Percentiles rank a stretch among this genome's conserved stretches.
phyloP scores from a whole-genome alignment of 2,888 invertebrate species.

The Masnerella sp. region DNA sequence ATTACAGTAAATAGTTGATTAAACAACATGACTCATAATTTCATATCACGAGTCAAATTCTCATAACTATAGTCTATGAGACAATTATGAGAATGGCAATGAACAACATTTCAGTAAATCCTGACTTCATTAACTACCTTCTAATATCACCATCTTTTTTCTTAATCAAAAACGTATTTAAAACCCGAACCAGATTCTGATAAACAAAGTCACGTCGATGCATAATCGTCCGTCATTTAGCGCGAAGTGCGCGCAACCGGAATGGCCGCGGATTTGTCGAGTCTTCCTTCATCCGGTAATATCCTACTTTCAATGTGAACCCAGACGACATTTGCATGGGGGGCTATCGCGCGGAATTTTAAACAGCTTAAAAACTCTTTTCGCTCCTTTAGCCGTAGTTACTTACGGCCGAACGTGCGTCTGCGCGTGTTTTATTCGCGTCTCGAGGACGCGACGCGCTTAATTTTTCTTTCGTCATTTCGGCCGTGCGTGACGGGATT shows the following conservation, averaged over 20 bases:
- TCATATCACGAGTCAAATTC: too few relatives aligned
- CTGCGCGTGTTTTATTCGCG: constrained; percentile 39
- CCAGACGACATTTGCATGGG: constrained; percentile 49
- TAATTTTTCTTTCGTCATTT: constrained; percentile 52
- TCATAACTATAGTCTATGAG: too few relatives aligned
- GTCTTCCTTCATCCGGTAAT: constrained; percentile 42
- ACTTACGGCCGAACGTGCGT: constrained; percentile 51
- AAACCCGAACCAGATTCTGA: too few relatives aligned
- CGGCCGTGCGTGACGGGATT: constrained; percentile 53
- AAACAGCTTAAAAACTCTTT: constrained; percentile 58
- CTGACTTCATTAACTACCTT: too few relatives aligned
- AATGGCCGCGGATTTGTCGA: constrained; percentile 47
- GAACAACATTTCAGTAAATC: too few relatives aligned
- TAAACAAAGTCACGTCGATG: background rate
- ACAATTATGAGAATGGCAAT: too few relatives aligned
- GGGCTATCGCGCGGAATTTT: constrained; percentile 51
- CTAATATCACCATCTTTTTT: too few relatives aligned
- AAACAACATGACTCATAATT: too few relatives aligned
- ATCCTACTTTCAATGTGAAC: constrained; percentile 51
- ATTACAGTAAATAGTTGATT: too few relatives aligned
- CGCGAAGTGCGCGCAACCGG: constrained; percentile 14
- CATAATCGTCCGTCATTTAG: constrained; percentile 32
- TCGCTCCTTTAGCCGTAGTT: constrained; percentile 44
- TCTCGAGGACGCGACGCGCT: constrained; percentile 35
- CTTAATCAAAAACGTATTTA: too few relatives aligned